Conservation (phyloP, 2,888 invertebrate species). For the Temnothorax ravouxi region DNA sequence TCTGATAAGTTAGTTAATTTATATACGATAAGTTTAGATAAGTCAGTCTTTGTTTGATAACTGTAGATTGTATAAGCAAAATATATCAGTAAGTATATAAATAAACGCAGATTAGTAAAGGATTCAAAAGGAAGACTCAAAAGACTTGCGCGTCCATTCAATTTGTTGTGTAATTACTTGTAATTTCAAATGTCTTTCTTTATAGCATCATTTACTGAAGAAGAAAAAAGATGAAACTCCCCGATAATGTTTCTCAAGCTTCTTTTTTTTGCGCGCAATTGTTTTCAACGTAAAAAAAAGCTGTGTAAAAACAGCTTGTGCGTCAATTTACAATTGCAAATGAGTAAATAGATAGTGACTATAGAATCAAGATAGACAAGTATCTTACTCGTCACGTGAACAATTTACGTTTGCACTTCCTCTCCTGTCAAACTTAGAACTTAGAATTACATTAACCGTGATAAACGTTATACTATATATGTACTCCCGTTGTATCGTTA, state of each 20-base stretch:
- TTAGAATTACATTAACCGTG: neutral
- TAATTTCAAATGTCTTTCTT: neutral
- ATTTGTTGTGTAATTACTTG: neutral
- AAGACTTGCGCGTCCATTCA: neutral
- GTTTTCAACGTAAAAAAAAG: neutral
- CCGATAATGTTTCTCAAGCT: neutral
- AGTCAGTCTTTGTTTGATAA: neutral
- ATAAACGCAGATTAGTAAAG: neutral
- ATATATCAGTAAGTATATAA: neutral
- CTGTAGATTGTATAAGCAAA: neutral
- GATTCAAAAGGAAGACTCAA: neutral
- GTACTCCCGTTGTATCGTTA: neutral
- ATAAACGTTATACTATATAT: neutral
- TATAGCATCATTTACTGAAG: too few species aligned
- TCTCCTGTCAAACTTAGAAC: neutral
- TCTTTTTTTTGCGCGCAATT: neutral
- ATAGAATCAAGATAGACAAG: neutral
- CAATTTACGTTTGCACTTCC: neutral
- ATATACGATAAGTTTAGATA: neutral
- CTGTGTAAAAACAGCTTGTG: neutral
- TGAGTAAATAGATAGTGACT: neutral
- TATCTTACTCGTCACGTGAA: neutral
- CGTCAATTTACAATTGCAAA: neutral
- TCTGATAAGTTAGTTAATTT: constrained; percentile 5
- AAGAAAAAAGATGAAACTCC: neutral